These are phyloP conservation scores for Ptychoptera albimana DNA, from an alignment of 2,888 invertebrate species.

Conservation along the genomic window DNA sequence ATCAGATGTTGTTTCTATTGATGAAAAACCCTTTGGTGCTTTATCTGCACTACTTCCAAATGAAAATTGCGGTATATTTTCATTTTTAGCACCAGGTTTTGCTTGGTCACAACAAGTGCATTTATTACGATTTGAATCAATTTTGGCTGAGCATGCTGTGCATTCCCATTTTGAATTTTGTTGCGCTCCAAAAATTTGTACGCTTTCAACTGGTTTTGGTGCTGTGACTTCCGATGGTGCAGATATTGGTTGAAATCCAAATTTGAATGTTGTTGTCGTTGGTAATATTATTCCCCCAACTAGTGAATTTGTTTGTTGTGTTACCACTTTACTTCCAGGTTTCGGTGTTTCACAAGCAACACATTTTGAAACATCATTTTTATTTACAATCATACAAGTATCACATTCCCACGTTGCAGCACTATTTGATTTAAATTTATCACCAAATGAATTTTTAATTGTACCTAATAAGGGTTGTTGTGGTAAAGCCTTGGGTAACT, in stretches of 20 bases:
- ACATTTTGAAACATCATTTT: conserved; percentile 30
- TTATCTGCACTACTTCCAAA: conserved; percentile 18
- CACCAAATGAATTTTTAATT: conserved; percentile 14
- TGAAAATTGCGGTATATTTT: conserved; percentile 19
- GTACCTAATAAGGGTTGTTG: too few species aligned
- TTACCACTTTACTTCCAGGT: conserved; percentile 12
- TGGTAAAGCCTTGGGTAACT: neutral
- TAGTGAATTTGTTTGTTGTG: conserved; percentile 3
- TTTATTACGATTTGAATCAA: conserved; percentile 29
- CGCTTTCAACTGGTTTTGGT: conserved; percentile 19
- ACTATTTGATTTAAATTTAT: conserved; percentile 35
- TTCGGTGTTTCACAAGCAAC: conserved; percentile 37
- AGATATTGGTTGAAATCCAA: conserved; percentile 2
- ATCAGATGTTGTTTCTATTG: conserved; percentile 3
- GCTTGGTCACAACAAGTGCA: conserved; percentile 43
- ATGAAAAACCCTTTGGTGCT: neutral
- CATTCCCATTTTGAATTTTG: conserved; percentile 40
- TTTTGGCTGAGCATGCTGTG: conserved; percentile 41
- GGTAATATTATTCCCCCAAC: neutral
- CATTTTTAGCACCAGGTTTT: conserved; percentile 29
- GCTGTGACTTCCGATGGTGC: conserved; percentile 9
- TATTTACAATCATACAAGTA: conserved; percentile 43
- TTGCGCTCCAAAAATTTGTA: conserved; percentile 22
- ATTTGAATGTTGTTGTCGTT: conserved; percentile 1
- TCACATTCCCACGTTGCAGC: conserved; percentile 51